Percentiles rank a stretch among this genome's conserved stretches.
phyloP scores from a whole-genome alignment of 1,140 invertebrate genomes.

The Drosophila tristis region DNA sequence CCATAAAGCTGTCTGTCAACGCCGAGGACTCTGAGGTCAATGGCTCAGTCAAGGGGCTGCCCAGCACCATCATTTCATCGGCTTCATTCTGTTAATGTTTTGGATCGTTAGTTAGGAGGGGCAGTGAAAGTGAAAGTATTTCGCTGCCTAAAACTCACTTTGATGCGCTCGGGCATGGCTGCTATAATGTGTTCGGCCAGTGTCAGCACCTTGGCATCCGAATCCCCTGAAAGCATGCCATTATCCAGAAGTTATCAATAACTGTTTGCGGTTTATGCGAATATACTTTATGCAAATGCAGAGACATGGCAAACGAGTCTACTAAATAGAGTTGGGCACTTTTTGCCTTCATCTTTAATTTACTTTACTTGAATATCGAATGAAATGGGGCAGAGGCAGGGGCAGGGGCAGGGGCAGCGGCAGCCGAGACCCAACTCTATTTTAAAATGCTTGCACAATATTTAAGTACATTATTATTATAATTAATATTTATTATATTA shows the following conservation, averaged over 20 bases:
- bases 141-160: constrained; percentile 87
- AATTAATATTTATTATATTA: constrained; percentile 48
- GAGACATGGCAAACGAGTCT: constrained; percentile 55
- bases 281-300: constrained; percentile 14
- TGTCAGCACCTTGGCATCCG: constrained; percentile 95
- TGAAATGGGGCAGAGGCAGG: too few species aligned
- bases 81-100: constrained; percentile 70
- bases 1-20: constrained; percentile 87
- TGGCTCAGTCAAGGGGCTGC: constrained; percentile 84
- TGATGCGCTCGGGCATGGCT: constrained; percentile 98
- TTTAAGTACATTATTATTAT: constrained; percentile 23
- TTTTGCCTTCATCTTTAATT: constrained; percentile 16
- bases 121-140: too few species aligned
- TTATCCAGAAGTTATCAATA: not conserved
- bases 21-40: constrained; percentile 83
- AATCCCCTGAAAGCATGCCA: constrained; percentile 90
- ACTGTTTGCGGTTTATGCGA: not conserved
- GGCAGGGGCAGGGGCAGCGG: too few species aligned
- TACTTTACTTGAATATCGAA: not conserved
- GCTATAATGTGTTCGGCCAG: constrained; percentile 99
- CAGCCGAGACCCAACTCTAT: too few species aligned
- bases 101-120: not conserved
- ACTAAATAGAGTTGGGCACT: constrained; percentile 25
- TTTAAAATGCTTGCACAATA: too few species aligned
- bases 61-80: constrained; percentile 84